Percentiles rank a stretch among this genome's conserved stretches.
Evolutionary conservation across 1,140 invertebrate species (phyloP).

Genomic region (Trichonephila clavipes): DNA sequence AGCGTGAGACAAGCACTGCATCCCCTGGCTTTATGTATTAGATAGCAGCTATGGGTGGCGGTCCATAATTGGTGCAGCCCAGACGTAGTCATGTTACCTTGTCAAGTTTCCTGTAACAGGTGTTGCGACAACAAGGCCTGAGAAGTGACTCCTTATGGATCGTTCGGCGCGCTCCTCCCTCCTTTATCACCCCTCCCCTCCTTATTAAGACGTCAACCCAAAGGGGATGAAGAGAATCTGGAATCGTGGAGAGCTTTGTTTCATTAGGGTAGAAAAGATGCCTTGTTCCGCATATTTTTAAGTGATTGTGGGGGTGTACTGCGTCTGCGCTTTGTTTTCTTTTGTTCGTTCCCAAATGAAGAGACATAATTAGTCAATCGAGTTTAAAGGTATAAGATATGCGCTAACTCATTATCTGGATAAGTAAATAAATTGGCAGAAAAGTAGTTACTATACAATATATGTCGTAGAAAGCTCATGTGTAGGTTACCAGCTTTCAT

Average conservation of each 20-base stretch:
- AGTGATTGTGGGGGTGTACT: too few species aligned
- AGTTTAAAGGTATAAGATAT: too few species aligned
- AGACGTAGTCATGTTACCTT: background rate
- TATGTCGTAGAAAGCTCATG: too few species aligned
- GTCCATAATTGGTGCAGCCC: background rate
- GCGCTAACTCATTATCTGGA: too few species aligned
- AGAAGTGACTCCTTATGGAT: background rate
- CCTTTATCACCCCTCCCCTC: background rate
- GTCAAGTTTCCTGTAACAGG: constrained; percentile 3
- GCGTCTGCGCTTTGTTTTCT: too few species aligned
- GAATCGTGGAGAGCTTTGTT: background rate
- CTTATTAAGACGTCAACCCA: constrained; percentile 6
- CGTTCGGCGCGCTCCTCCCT: background rate
- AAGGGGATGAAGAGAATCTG: background rate
- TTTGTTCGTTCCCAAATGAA: too few species aligned
- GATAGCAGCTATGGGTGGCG: background rate
- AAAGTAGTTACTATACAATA: too few species aligned
- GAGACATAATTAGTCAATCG: too few species aligned
- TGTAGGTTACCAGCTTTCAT: too few species aligned
- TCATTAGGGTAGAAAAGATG: background rate
- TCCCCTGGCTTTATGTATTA: too few species aligned
- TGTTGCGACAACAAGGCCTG: background rate
- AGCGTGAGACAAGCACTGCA: too few species aligned
- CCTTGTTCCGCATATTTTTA: background rate
- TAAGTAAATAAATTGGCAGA: too few species aligned